These are phyloP conservation scores for Telenomus remus DNA, from an alignment of 1,140 invertebrate species.

Conservation along the genomic window DNA sequence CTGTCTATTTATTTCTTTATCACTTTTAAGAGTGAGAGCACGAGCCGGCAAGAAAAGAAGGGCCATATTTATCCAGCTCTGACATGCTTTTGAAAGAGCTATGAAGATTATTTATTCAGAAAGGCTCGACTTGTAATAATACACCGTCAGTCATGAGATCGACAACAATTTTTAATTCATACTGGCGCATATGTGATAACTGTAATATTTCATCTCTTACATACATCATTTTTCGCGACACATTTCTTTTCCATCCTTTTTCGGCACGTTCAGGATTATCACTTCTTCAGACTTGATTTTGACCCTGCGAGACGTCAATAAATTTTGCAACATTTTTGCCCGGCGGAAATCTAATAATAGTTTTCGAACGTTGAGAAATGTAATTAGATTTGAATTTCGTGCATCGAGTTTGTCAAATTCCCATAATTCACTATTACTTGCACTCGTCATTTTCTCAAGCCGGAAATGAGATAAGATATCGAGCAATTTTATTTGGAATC, in stretches of 20 bases:
- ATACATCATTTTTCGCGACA: not conserved
- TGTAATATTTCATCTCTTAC: conserved; percentile 33
- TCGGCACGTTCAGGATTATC: not conserved
- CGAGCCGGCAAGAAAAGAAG: conserved; percentile 41
- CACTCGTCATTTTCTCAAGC: conserved; percentile 14
- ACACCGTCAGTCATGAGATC: conserved; percentile 49
- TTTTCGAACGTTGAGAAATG: conserved; percentile 24
- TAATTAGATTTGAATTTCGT: conserved; percentile 25
- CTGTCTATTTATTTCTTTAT: conserved; percentile 55
- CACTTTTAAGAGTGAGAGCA: conserved; percentile 52
- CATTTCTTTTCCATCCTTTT: conserved; percentile 3
- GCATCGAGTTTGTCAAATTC: conserved; percentile 35
- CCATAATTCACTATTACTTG: conserved; percentile 30
- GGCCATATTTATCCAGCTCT: conserved; percentile 57
- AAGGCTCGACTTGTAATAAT: conserved; percentile 57
- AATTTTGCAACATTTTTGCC: conserved; percentile 15
- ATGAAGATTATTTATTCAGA: conserved; percentile 60
- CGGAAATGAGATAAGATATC: conserved; percentile 30
- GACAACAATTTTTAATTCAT: conserved; percentile 56
- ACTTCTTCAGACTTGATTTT: conserved; percentile 3
- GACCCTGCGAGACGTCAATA: conserved; percentile 7
- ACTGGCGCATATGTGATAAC: conserved; percentile 45
- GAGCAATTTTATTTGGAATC: conserved; percentile 20
- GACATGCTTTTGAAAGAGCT: conserved; percentile 59
- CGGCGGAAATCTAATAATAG: conserved; percentile 18